Base-by-base conservation (phyloP, 1,140 invertebrate species). In the Lanistes nyassanus region DNA sequence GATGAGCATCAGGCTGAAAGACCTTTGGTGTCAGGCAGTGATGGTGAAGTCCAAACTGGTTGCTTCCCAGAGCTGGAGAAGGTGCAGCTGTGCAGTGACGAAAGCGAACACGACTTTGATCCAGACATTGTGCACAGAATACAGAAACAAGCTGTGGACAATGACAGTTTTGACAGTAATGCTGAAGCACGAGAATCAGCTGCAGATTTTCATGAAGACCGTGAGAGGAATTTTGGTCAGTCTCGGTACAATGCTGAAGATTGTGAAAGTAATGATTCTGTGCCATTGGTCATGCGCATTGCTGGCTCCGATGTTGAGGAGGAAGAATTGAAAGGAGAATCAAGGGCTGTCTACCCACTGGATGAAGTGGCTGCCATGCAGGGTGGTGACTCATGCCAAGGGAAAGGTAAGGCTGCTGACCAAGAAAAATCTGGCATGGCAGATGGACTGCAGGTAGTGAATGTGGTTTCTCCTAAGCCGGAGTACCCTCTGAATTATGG, bases 401-500 rank as follows among this genome's bases (percentile, higher is more conserved):
- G 16, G 19, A 23, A 60, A 72, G 70, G 70, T 72, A 72, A 72
- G 34, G 13, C 21, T 9, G 26, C 31, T 21, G 53, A n/a, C 34
- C 11, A 31, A 3, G 26, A 26, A 9, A 34, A 23, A 37, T 26
- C 3, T 67, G 3, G 6, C 55, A 64, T 13, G 31, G 34, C 58
- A 31, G 68, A 34, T 34, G 7, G 2, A 42, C 51, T 36, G 23
- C 36, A 70, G 23, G 56, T 53, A 47, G 65, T 77, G 26, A 69
- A 29, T 29, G 69, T 64, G 19, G 31, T 71, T 13, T 67, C 73
- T 26, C 51, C 69, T 13, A 74, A 81, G 47, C 74, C 78, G 21
- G 79, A 82, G 65, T 84, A 77, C 73, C 79, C 79, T 16, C 53
- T 77, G 26, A 81, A 80, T 42, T 80, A 78, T 60, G 68, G 78